Evolutionary conservation across 2,888 invertebrate species (phyloP).

Genomic region (Troides helena): DNA sequence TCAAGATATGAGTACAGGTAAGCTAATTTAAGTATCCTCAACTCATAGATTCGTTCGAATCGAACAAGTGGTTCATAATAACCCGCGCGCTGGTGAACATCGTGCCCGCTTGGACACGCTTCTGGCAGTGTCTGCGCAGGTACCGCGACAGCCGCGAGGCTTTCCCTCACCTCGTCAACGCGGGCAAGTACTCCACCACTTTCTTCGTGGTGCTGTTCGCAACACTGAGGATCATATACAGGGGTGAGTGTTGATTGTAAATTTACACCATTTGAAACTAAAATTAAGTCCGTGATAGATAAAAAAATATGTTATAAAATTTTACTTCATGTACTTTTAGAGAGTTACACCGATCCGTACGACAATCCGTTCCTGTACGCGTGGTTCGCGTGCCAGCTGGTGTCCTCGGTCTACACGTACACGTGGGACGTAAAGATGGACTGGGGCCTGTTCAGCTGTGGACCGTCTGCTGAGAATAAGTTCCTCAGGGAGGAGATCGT

Average conservation of each 20-base stretch:
- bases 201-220: constrained; percentile 95
- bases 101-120: constrained; percentile 98
- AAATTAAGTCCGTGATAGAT: not conserved
- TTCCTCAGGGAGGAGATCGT: constrained; percentile 97
- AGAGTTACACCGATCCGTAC: constrained; percentile 79
- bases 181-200: constrained; percentile 98
- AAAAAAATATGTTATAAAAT: not conserved
- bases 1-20: not conserved
- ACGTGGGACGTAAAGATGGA: constrained; percentile 99
- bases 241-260: constrained; percentile 41
- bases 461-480: constrained; percentile 91
- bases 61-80: constrained; percentile 85
- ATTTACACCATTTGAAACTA: constrained; percentile 25
- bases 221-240: constrained; percentile 83
- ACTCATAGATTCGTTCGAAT: constrained; percentile 72
- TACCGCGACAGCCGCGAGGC: constrained; percentile 96
- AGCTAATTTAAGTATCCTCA: not conserved
- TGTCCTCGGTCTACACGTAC: constrained; percentile 96
- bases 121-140: constrained; percentile 97
- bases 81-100: constrained; percentile 93
- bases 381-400: constrained; percentile 91
- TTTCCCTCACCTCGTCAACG: constrained; percentile 98
- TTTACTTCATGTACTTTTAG: constrained; percentile 49
- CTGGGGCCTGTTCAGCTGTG: constrained; percentile 97
- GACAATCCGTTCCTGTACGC: constrained; percentile 93